A percentile compares a stretch with the other conserved stretches of the same genome.
Conservation (phyloP, 2,797 vertebrate genomes). For the Xenops minutus region DNA sequence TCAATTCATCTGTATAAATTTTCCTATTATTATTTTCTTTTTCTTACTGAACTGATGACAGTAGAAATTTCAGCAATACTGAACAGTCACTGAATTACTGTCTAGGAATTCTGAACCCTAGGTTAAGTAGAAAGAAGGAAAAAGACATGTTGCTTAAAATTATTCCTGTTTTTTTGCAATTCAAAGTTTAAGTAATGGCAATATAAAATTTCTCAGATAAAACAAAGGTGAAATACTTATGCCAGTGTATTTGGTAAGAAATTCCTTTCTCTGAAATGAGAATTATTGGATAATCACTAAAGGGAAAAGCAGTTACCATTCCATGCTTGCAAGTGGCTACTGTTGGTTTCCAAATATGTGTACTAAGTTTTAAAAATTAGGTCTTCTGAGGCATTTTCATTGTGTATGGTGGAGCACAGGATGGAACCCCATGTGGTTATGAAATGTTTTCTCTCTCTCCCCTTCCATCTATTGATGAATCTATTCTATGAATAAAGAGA, state of each 20-base stretch:
- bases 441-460: not conserved
- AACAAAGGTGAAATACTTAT: not conserved
- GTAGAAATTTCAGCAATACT: not conserved
- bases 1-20: not conserved
- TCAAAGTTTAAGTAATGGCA: not conserved
- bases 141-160: not conserved
- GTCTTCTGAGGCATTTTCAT: not conserved
- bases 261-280: not conserved
- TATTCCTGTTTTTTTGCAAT: not conserved
- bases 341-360: not conserved
- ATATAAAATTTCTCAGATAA: not conserved
- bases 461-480: not conserved
- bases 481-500: not conserved
- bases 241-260: not conserved
- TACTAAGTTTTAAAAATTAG: not conserved
- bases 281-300: not conserved
- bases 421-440: fast-evolving
- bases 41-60: not conserved
- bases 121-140: not conserved
- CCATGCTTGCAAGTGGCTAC: not conserved
- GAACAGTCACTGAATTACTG: not conserved
- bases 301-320: not conserved
- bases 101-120: not conserved
- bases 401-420: not conserved
- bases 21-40: not conserved